Percentiles rank a stretch among this genome's conserved stretches.
Conservation (phyloP, 2,888 invertebrate species). For the Orthosia gothica region DNA sequence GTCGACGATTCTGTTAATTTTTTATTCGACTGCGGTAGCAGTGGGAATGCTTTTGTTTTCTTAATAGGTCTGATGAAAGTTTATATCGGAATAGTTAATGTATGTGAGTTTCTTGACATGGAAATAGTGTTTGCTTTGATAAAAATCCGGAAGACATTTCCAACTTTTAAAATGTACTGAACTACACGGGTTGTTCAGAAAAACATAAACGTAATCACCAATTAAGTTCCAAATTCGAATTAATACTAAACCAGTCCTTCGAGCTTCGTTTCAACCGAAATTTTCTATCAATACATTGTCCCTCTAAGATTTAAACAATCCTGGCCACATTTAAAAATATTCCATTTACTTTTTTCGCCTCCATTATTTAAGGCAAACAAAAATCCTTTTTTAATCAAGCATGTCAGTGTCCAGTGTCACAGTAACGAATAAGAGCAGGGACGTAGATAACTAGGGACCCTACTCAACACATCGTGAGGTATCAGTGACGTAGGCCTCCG, state of each 20-base stretch:
- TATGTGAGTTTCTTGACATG: neutral
- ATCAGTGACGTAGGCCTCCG: neutral
- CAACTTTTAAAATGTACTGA: too few relatives aligned
- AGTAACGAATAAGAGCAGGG: slow-evolving; percentile 43
- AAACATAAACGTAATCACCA: too few relatives aligned
- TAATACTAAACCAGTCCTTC: neutral
- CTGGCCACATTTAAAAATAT: slow-evolving; percentile 9
- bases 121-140: neutral
- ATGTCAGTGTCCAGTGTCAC: slow-evolving; percentile 40
- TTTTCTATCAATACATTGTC: neutral
- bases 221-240: neutral
- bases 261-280: neutral
- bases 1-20: slow-evolving; percentile 22
- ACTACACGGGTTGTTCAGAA: too few relatives aligned
- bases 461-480: slow-evolving; percentile 2
- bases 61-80: slow-evolving; percentile 27
- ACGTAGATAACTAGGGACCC: neutral
- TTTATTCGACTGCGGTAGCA: slow-evolving; percentile 26
- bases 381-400: slow-evolving; percentile 46
- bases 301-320: slow-evolving; percentile 5
- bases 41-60: slow-evolving; percentile 18
- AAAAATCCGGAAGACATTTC: neutral
- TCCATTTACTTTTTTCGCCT: slow-evolving; percentile 12
- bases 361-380: slow-evolving; percentile 30
- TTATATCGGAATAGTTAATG: slow-evolving; percentile 18